Conservation (phyloP, 2,797 vertebrate genomes). For the Psittacula derbiana region DNA sequence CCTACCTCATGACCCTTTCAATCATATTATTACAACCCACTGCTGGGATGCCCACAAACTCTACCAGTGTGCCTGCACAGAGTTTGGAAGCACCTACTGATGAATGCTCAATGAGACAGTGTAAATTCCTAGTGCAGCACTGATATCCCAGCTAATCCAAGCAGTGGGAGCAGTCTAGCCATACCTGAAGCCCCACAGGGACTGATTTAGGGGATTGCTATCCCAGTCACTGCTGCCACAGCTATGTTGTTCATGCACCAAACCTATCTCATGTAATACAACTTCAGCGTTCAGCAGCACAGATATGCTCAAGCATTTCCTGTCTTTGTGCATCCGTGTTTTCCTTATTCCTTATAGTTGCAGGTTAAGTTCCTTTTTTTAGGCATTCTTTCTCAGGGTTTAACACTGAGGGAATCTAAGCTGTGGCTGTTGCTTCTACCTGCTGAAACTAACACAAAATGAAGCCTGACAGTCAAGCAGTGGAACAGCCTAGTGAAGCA, state of each 20-base stretch:
- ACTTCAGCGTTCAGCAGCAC: not conserved
- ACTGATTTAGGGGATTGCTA: not conserved
- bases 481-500: not conserved
- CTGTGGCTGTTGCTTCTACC: not conserved
- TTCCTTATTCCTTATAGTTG: not conserved
- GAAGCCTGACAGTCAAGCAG: not conserved
- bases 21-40: not conserved
- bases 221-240: not conserved
- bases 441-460: not conserved
- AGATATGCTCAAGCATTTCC: not conserved
- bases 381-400: not conserved
- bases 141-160: not conserved
- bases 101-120: not conserved
- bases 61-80: too few species aligned
- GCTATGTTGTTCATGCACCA: not conserved
- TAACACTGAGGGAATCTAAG: not conserved
- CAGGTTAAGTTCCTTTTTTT: not conserved
- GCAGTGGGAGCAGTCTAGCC: not conserved
- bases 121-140: not conserved
- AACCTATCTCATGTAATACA: not conserved
- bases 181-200: not conserved
- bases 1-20: not conserved
- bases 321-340: not conserved
- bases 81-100: not conserved
- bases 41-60: not conserved